A percentile compares a stretch with the other conserved stretches of the same genome.
Evolutionary conservation across 2,888 invertebrate species (phyloP).

Genomic region (Branchipolynoe longqiensis): DNA sequence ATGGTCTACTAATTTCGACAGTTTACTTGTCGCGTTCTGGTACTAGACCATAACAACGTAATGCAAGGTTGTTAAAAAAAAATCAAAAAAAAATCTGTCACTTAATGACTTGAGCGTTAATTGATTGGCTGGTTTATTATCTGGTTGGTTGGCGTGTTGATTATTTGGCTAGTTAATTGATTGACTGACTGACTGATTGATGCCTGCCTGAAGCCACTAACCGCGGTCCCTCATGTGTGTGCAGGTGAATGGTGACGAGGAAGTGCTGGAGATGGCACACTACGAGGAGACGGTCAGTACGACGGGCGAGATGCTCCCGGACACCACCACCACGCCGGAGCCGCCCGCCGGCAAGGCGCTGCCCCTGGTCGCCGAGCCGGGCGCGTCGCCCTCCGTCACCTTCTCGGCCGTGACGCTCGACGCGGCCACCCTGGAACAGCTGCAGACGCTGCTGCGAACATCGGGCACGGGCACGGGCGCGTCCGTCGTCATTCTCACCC

Average conservation of each 20-base stretch:
- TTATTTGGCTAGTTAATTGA: too few relatives aligned
- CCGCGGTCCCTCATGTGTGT: neutral
- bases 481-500: slow-evolving; percentile 28
- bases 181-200: neutral
- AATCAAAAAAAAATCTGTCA: too few relatives aligned
- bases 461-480: slow-evolving; percentile 8
- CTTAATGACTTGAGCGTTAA: too few relatives aligned
- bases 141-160: too few relatives aligned
- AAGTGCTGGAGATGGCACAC: slow-evolving; percentile 1
- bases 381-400: neutral
- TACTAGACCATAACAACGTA: too few relatives aligned
- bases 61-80: too few relatives aligned
- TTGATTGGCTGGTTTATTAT: too few relatives aligned
- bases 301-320: neutral
- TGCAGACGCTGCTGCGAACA: neutral
- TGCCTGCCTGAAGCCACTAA: neutral
- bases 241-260: too few relatives aligned
- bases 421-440: slow-evolving; percentile 45
- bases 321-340: neutral
- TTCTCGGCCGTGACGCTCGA: slow-evolving; percentile 30
- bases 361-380: neutral
- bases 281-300: slow-evolving; percentile 12
- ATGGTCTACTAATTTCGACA: too few relatives aligned
- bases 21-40: too few relatives aligned
- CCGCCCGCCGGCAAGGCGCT: neutral